Evolutionary conservation across 2,888 invertebrate species (phyloP).

Genomic region (Spisula solida): DNA sequence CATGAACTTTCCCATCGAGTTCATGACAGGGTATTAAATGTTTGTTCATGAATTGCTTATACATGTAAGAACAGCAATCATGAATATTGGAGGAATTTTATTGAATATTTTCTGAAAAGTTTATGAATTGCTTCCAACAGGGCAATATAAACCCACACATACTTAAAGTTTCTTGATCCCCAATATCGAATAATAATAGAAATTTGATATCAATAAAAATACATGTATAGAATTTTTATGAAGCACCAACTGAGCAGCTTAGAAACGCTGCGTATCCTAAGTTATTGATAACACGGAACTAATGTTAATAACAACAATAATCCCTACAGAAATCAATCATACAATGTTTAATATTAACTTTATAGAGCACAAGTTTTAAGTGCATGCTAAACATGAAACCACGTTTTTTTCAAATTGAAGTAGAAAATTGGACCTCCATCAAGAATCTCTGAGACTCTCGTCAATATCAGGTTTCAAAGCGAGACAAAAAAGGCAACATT

Average conservation of each 20-base stretch:
- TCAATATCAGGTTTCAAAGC: neutral
- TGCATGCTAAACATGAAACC: neutral
- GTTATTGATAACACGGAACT: neutral
- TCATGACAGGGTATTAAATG: no score
- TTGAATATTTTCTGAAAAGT: no score
- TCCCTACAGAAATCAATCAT: slow-evolving; percentile 5
- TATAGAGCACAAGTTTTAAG: neutral
- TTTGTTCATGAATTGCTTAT: neutral
- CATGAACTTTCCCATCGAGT: neutral
- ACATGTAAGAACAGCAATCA: neutral
- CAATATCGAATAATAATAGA: neutral
- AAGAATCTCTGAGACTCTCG: slow-evolving; percentile 16
- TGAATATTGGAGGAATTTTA: no score
- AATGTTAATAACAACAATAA: neutral
- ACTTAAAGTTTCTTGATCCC: no score
- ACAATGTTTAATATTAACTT: slow-evolving; percentile 2
- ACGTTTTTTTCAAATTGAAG: neutral
- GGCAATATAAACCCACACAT: no score
- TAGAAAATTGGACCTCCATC: neutral
- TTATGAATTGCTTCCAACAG: no score
- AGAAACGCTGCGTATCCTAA: neutral
- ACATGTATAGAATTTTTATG: neutral
- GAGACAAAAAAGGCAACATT: slow-evolving; percentile 11
- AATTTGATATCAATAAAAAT: neutral
- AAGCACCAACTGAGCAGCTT: neutral